These are phyloP conservation scores for Philotrypesis tridentata DNA, from an alignment of 1,140 invertebrate genomes.

Conservation along the genomic window DNA sequence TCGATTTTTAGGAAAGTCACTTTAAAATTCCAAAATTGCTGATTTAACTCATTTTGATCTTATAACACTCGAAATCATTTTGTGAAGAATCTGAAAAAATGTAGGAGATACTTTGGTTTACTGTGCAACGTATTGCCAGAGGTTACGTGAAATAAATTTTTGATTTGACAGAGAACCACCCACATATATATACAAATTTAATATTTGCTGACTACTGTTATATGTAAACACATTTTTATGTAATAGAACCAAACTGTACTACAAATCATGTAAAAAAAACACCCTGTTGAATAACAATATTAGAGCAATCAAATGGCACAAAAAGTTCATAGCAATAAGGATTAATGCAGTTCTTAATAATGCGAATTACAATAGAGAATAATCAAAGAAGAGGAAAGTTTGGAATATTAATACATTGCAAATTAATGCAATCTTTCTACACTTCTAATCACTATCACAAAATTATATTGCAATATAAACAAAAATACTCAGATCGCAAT, in stretches of 20 bases:
- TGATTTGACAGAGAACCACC: too few species aligned
- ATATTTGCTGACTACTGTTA: slow-evolving; percentile 33
- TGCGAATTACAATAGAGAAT: slow-evolving; percentile 27
- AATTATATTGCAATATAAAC: slow-evolving; percentile 50
- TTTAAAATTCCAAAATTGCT: too few species aligned
- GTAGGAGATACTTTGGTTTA: too few species aligned
- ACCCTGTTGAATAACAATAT: not conserved
- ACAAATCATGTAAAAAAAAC: slow-evolving; percentile 2
- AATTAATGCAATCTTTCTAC: slow-evolving; percentile 1
- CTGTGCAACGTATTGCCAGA: too few species aligned
- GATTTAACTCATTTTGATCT: too few species aligned
- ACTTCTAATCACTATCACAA: slow-evolving; percentile 47
- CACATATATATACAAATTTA: too few species aligned
- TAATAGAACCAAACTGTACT: slow-evolving; percentile 8
- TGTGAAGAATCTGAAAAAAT: too few species aligned
- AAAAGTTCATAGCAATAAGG: slow-evolving; percentile 29
- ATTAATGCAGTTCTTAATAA: slow-evolving; percentile 37
- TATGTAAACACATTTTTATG: slow-evolving; percentile 23
- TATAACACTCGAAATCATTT: too few species aligned
- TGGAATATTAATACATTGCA: slow-evolving; percentile 41
- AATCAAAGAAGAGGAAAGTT: slow-evolving; percentile 35
- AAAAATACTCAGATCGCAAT: slow-evolving; percentile 56
- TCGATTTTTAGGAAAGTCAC: too few species aligned
- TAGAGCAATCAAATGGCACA: slow-evolving; percentile 38
- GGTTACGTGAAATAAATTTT: too few species aligned